phyloP scores from a whole-genome alignment of 2,113 vertebrate genomes.

The Periophthalmodon schlosseri region DNA sequence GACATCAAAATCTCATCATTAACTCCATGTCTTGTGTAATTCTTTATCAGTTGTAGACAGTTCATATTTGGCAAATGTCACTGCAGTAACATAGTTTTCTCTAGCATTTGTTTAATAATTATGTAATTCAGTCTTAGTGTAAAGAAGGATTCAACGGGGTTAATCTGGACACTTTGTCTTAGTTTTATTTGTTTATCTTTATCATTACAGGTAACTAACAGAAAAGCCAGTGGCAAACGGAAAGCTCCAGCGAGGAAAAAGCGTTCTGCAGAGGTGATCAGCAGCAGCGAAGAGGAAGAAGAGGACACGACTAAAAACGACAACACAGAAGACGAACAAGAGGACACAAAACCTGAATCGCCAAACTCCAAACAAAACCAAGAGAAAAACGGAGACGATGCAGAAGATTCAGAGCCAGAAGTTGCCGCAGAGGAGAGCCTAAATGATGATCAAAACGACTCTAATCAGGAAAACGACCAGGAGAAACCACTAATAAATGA shows the following conservation, averaged over 20 bases:
- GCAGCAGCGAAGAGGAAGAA: slow-evolving; percentile 60
- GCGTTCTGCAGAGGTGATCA: slow-evolving; percentile 63
- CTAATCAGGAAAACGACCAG: slow-evolving; percentile 20
- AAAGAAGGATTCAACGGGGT: background rate
- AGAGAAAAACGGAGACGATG: slow-evolving; percentile 31
- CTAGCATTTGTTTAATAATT: too few species aligned
- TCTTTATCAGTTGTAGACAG: background rate
- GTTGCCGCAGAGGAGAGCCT: slow-evolving; percentile 28
- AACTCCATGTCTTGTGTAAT: too few species aligned
- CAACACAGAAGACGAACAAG: slow-evolving; percentile 22
- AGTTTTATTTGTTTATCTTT: background rate
- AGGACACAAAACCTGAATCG: slow-evolving; percentile 34
- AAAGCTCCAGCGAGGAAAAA: slow-evolving; percentile 78
- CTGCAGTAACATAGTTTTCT: background rate
- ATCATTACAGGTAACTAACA: slow-evolving; percentile 67
- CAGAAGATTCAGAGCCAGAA: slow-evolving; percentile 33
- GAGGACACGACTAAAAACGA: slow-evolving; percentile 12
- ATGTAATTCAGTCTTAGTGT: background rate
- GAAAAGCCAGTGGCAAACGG: slow-evolving; percentile 78
- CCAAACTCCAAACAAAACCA: slow-evolving; percentile 33
- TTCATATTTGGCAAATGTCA: background rate
- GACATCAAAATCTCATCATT: too few species aligned
- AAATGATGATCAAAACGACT: slow-evolving; percentile 34
- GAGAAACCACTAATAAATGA: slow-evolving; percentile 16
- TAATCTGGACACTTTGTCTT: too few species aligned